Percentiles rank a stretch among this genome's conserved stretches.
Conservation (phyloP, 1,140 invertebrate genomes). For the Geopemphigus sp. region DNA sequence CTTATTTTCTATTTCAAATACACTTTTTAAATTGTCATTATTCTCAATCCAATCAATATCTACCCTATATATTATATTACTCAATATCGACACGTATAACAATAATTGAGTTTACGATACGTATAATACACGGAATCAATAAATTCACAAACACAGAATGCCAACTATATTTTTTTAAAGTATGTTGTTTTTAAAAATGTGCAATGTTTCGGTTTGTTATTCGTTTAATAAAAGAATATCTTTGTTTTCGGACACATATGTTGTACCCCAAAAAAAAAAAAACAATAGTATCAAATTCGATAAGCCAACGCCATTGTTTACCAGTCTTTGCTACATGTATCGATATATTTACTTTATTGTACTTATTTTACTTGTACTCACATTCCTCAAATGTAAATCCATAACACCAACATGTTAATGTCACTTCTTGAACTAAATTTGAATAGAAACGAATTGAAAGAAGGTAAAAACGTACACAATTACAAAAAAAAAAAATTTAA, state of each 20-base stretch:
- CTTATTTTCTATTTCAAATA: no score
- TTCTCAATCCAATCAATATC: no score
- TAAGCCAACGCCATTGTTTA: not conserved
- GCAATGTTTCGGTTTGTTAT: slow-evolving; percentile 6
- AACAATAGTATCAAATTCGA: not conserved
- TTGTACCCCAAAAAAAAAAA: not conserved
- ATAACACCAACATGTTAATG: not conserved
- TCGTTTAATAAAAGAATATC: not conserved
- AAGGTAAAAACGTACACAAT: not conserved
- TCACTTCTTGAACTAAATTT: not conserved
- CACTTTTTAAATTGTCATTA: no score
- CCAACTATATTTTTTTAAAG: not conserved
- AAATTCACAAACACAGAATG: not conserved
- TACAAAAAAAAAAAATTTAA: no score
- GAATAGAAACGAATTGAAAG: not conserved
- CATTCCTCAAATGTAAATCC: not conserved
- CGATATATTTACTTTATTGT: not conserved
- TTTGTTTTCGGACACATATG: not conserved
- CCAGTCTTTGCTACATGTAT: not conserved
- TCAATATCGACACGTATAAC: no score
- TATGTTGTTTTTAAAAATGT: not conserved
- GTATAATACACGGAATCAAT: not conserved
- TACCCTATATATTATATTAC: no score
- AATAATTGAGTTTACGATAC: not conserved
- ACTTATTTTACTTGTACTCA: not conserved